These are phyloP conservation scores for Pollimyrus isidori DNA, from an alignment of 2,113 vertebrate genomes.

Conservation along the genomic window DNA sequence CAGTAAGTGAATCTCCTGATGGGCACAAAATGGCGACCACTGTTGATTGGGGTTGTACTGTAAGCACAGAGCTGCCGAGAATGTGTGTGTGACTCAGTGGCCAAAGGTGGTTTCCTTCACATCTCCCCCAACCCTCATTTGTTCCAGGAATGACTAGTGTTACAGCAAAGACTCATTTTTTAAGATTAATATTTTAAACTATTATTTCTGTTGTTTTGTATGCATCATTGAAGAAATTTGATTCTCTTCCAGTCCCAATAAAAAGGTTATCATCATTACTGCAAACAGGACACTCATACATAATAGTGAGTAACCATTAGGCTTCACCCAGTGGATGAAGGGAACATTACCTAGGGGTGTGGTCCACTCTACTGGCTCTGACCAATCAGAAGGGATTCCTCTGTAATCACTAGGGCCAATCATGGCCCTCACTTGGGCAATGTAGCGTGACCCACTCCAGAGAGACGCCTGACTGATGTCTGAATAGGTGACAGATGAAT, in stretches of 20 bases:
- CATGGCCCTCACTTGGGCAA: slow-evolving; percentile 3
- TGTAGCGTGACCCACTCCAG: not conserved
- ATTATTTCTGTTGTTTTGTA: not conserved
- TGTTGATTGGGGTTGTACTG: not conserved
- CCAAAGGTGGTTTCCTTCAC: not conserved
- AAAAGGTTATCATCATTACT: not conserved
- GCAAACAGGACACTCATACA: not conserved
- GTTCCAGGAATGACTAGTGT: not conserved
- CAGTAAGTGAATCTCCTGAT: not conserved
- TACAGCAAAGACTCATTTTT: not conserved
- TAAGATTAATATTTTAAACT: not conserved
- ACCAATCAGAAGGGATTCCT: slow-evolving; percentile 9
- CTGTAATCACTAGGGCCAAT: not conserved
- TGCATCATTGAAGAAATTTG: not conserved
- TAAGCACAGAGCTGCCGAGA: not conserved
- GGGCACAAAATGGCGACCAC: not conserved
- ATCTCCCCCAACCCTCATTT: not conserved
- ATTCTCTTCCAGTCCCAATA: not conserved
- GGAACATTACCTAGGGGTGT: slow-evolving; percentile 4
- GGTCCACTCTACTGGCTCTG: slow-evolving; percentile 9
- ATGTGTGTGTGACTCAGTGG: not conserved
- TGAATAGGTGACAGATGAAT: not conserved
- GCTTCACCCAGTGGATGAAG: not conserved
- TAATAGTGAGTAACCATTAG: not conserved
- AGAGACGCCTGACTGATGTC: not conserved